These are phyloP conservation scores for Polyommatus iphigenia DNA, from an alignment of 2,888 invertebrate species.

Conservation along the genomic window DNA sequence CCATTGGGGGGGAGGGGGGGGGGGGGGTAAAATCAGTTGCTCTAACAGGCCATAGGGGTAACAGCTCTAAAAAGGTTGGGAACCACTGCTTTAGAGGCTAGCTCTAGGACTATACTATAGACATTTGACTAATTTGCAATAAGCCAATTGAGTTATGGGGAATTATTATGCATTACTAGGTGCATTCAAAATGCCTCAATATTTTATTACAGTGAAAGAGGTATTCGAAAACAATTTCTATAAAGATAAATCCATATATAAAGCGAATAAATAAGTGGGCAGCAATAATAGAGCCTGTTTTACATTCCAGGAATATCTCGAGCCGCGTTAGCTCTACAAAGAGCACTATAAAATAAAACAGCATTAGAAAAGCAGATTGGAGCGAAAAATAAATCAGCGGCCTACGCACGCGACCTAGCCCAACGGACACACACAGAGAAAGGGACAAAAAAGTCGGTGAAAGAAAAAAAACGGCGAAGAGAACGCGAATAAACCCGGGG, in stretches of 20 bases:
- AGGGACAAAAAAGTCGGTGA: constrained; percentile 55
- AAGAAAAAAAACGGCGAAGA: constrained; percentile 55
- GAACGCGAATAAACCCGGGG: constrained; percentile 69
- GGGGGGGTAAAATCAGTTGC: no score
- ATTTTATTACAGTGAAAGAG: background rate
- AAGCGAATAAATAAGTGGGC: constrained; percentile 11
- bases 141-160: background rate
- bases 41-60: no score
- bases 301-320: constrained; percentile 32
- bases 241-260: constrained; percentile 8
- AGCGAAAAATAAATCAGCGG: constrained; percentile 55
- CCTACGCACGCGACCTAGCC: constrained; percentile 71
- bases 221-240: constrained; percentile 8
- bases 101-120: no score
- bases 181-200: background rate
- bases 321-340: constrained; percentile 36
- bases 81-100: no score
- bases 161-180: background rate
- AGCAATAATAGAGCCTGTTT: constrained; percentile 17
- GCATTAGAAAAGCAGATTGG: constrained; percentile 53
- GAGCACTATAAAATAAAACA: constrained; percentile 52
- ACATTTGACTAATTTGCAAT: background rate
- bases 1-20: no score
- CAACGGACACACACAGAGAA: constrained; percentile 61
- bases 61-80: no score